These are phyloP conservation scores for Mercenaria mercenaria DNA, from an alignment of 1,140 invertebrate species.

Conservation along the genomic window DNA sequence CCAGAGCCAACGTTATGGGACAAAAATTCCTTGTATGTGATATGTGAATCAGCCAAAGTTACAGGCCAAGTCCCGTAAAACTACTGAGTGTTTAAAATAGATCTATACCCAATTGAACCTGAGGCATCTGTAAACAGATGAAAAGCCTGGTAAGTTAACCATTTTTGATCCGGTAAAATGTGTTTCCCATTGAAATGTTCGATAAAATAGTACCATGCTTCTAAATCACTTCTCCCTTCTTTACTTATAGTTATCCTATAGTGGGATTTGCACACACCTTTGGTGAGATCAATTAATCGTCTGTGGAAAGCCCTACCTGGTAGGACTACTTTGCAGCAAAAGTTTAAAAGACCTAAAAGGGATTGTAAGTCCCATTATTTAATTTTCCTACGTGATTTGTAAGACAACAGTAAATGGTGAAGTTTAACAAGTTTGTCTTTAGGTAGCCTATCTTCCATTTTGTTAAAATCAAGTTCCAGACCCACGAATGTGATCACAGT, in stretches of 20 bases:
- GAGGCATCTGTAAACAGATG: slow-evolving; percentile 66
- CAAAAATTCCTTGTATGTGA: slow-evolving; percentile 55
- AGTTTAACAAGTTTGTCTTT: slow-evolving; percentile 49
- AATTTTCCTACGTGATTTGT: background rate
- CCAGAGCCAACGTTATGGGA: slow-evolving; percentile 49
- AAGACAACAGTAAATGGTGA: background rate
- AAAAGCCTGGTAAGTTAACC: slow-evolving; percentile 24
- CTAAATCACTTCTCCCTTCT: slow-evolving; percentile 21
- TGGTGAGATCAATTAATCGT: slow-evolving; percentile 62
- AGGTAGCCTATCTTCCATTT: slow-evolving; percentile 56
- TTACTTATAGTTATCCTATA: slow-evolving; percentile 47
- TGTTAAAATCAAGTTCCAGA: slow-evolving; percentile 57
- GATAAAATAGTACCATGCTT: slow-evolving; percentile 49
- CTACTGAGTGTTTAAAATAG: slow-evolving; percentile 47
- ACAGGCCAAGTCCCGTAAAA: slow-evolving; percentile 49
- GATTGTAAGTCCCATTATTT: slow-evolving; percentile 55
- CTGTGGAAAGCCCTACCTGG: slow-evolving; percentile 52
- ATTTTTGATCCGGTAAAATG: slow-evolving; percentile 18
- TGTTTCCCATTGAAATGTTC: slow-evolving; percentile 48
- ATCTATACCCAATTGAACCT: slow-evolving; percentile 30
- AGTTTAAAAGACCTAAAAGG: slow-evolving; percentile 61
- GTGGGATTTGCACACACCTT: slow-evolving; percentile 34
- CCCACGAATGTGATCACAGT: slow-evolving; percentile 27
- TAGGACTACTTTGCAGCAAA: slow-evolving; percentile 49
- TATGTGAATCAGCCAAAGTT: background rate